Evolutionary conservation across 2,113 vertebrate species (phyloP).

Genomic region (chimpanzee (Pan troglodytes)): NHGRI_mPanTro3-v2.1_pri NC_072398.2:137696501-137697000

Average conservation of each 20-base stretch:
- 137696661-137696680: neutral
- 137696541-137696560: neutral
- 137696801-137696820: neutral
- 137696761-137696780: neutral
- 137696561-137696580: neutral
- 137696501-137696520: neutral
- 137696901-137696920: conserved; percentile 27
- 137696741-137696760: neutral
- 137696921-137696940: conserved; percentile 47
- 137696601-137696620: neutral
- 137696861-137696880: neutral
- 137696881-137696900: neutral
- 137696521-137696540: neutral
- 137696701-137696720: neutral
- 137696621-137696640: neutral
- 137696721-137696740: conserved; percentile 6
- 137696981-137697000: conserved; percentile 14
- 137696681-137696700: conserved; percentile 27
- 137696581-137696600: neutral
- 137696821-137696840: conserved; percentile 11
- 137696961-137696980: neutral
- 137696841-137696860: neutral
- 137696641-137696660: neutral
- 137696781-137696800: conserved; percentile 27
- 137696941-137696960: conserved; percentile 14